Evolutionary conservation across 2,888 invertebrate genomes (phyloP).

Genomic region (Muscina levida): DNA sequence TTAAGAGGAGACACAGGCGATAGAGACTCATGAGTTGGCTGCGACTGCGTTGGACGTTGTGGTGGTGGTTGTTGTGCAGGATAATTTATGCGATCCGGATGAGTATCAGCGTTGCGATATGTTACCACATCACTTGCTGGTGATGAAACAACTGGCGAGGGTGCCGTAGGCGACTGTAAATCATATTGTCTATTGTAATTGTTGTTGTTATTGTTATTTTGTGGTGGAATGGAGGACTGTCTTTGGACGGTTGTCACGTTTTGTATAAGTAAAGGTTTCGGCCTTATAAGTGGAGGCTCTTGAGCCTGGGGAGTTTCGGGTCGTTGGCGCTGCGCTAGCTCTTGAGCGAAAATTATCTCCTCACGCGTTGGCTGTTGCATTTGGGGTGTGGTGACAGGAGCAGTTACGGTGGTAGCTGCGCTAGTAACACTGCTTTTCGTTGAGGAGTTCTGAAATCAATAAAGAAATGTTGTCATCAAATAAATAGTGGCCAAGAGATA

Average conservation of each 20-base stretch:
- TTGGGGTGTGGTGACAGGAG: slow-evolving; percentile 33
- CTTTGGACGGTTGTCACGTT: slow-evolving; percentile 60
- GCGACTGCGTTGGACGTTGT: slow-evolving; percentile 57
- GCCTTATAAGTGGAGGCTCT: slow-evolving; percentile 67
- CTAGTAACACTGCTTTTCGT: slow-evolving; percentile 47
- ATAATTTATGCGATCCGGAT: slow-evolving; percentile 76
- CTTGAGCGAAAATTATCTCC: slow-evolving; percentile 14
- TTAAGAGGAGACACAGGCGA: slow-evolving; percentile 75
- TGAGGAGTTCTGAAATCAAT: slow-evolving; percentile 44
- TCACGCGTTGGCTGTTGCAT: slow-evolving; percentile 2
- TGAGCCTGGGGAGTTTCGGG: slow-evolving; percentile 3
- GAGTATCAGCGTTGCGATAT: slow-evolving; percentile 75
- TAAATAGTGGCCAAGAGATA: no score
- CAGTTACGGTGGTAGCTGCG: slow-evolving; percentile 47
- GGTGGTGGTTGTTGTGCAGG: slow-evolving; percentile 68
- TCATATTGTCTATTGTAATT: background rate
- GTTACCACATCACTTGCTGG: slow-evolving; percentile 57
- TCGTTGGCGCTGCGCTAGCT: slow-evolving; percentile 50
- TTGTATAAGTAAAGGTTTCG: slow-evolving; percentile 69
- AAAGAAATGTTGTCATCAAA: no score
- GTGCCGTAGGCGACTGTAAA: slow-evolving; percentile 27
- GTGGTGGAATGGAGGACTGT: slow-evolving; percentile 57
- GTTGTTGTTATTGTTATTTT: slow-evolving; percentile 14
- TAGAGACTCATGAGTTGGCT: slow-evolving; percentile 64
- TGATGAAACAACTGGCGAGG: background rate